Evolutionary conservation across 2,888 invertebrate genomes (phyloP).

Genomic region (Antheraea assamensis): DNA sequence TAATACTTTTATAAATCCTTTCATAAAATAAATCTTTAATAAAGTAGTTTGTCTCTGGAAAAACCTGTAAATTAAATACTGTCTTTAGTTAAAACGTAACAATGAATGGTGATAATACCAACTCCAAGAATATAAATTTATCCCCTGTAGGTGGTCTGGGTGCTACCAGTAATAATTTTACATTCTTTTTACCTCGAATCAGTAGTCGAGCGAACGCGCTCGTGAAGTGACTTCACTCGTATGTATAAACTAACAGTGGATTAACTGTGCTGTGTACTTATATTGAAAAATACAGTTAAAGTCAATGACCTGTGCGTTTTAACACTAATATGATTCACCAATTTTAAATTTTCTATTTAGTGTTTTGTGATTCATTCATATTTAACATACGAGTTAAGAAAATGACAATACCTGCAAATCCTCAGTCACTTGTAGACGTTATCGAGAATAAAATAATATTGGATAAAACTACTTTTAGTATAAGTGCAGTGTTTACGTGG

Average conservation of each 20-base stretch:
- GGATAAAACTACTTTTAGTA: slow-evolving; percentile 26
- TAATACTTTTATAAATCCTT: not conserved
- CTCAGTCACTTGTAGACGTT: slow-evolving; percentile 42
- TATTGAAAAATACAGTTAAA: slow-evolving; percentile 3
- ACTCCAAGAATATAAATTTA: slow-evolving; percentile 7
- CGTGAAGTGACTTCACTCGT: slow-evolving; percentile 6
- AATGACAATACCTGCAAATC: slow-evolving; percentile 33
- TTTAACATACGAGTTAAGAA: slow-evolving; percentile 17
- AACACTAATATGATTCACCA: slow-evolving; percentile 11
- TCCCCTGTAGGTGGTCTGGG: not conserved
- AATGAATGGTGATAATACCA: not conserved
- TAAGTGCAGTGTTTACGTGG: slow-evolving; percentile 40
- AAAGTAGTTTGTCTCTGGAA: not conserved
- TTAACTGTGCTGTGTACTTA: slow-evolving; percentile 8
- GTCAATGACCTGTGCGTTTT: slow-evolving; percentile 1
- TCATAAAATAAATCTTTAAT: not conserved
- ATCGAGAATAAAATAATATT: slow-evolving; percentile 39
- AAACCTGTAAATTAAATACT: not conserved
- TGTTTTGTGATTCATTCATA: slow-evolving; percentile 6
- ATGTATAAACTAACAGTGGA: slow-evolving; percentile 3
- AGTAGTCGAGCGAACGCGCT: slow-evolving; percentile 7
- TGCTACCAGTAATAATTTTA: not conserved
- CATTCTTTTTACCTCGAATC: slow-evolving; percentile 9
- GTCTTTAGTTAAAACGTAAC: not conserved
- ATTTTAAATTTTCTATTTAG: slow-evolving; percentile 15